These are phyloP conservation scores for Thysanoteuthis rhombus DNA, from an alignment of 2,888 invertebrate genomes.

Conservation along the genomic window DNA sequence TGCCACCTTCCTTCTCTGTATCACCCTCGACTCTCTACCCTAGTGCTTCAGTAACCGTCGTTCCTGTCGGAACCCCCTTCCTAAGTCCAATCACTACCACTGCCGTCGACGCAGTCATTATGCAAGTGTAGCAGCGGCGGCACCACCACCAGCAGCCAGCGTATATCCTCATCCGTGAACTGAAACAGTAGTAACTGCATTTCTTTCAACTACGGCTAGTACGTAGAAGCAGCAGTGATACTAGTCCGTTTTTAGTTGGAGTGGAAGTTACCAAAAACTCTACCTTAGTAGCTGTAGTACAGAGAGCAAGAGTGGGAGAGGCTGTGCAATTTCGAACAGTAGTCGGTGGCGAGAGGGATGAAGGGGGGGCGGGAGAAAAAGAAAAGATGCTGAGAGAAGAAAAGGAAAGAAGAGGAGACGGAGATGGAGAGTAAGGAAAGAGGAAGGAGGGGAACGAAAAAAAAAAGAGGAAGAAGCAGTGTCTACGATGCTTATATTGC, in stretches of 20 bases:
- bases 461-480: too few species aligned
- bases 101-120: neutral
- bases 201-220: neutral
- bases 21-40: neutral
- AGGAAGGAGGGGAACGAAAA: too few species aligned
- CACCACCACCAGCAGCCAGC: neutral
- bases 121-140: neutral
- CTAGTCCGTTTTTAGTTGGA: constrained; percentile 1
- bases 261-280: neutral
- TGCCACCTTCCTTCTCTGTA: neutral
- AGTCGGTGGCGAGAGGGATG: neutral
- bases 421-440: neutral
- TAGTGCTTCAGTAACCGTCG: neutral
- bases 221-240: neutral
- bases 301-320: neutral
- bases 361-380: neutral
- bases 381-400: neutral
- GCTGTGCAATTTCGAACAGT: neutral
- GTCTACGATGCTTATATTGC: too few species aligned
- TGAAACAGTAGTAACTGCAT: neutral
- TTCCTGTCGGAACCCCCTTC: neutral
- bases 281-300: neutral
- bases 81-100: neutral
- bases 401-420: neutral
- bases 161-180: neutral